Percentiles rank a stretch among this genome's conserved stretches.
These are phyloP conservation scores for Melanotaenia trifasciata DNA, from an alignment of 2,797 vertebrate genomes.

Conservation along the genomic window DNA sequence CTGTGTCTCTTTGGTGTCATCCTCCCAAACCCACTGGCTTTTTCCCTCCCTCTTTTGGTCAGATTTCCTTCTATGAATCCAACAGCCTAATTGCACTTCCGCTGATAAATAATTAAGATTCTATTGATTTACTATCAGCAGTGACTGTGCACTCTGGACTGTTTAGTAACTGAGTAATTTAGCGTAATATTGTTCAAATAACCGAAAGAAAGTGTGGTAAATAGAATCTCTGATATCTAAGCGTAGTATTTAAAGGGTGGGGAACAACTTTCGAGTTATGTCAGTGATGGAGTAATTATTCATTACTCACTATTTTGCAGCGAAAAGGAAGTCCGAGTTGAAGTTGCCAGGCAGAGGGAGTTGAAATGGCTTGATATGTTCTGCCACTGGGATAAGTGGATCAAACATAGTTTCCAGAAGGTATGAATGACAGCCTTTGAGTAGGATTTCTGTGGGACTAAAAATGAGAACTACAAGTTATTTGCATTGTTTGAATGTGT, in stretches of 20 bases:
- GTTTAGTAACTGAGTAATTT: not conserved
- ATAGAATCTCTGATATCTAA: not conserved
- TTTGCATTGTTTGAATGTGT: not conserved
- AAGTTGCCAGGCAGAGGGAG: constrained; percentile 91
- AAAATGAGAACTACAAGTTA: not conserved
- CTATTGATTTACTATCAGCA: constrained; percentile 49
- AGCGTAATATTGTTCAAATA: constrained; percentile 7
- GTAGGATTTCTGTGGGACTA: not conserved
- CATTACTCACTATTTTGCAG: constrained; percentile 69
- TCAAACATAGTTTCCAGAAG: constrained; percentile 91
- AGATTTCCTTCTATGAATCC: constrained; percentile 48
- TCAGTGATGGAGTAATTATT: constrained; percentile 13
- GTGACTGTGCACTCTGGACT: constrained; percentile 12
- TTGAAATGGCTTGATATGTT: constrained; percentile 97
- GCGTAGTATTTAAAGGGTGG: constrained; percentile 1
- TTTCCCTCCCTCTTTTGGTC: constrained; percentile 44
- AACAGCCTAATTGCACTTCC: constrained; percentile 53
- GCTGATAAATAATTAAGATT: constrained; percentile 64
- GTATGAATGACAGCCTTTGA: constrained; percentile 66
- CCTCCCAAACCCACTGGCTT: constrained; percentile 33
- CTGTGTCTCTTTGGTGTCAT: constrained; percentile 48
- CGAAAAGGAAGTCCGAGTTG: constrained; percentile 83
- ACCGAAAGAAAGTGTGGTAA: not conserved
- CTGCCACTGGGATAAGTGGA: constrained; percentile 92
- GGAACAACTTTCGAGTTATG: constrained; percentile 15